Percentiles rank a stretch among this genome's conserved stretches.
Conservation (phyloP, 2,888 invertebrate species). For the Caenorhabditis sinica region DNA sequence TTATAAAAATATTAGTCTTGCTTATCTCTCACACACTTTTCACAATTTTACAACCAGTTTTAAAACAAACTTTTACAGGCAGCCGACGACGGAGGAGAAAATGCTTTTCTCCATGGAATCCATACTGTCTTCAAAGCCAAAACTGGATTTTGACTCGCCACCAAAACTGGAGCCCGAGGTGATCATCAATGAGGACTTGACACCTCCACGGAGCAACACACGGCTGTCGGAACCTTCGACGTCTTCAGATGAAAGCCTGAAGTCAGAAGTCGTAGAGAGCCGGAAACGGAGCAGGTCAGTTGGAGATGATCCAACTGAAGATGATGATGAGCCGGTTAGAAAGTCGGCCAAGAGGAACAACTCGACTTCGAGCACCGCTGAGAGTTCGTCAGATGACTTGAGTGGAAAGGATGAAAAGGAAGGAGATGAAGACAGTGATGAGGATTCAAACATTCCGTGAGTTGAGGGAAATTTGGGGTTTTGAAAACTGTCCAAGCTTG, state of each 20-base stretch:
- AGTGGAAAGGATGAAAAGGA: constrained; percentile 59
- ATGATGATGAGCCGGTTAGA: constrained; percentile 40
- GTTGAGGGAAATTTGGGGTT: not conserved
- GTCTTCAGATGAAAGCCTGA: not conserved
- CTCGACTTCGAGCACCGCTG: constrained; percentile 48
- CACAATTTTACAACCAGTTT: constrained; percentile 23
- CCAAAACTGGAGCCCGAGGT: constrained; percentile 55
- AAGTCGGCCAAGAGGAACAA: constrained; percentile 45
- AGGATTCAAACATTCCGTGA: constrained; percentile 18
- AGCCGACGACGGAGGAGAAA: not conserved
- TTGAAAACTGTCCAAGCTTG: not conserved
- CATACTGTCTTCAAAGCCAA: constrained; percentile 49
- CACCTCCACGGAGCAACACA: constrained; percentile 25
- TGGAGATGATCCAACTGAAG: constrained; percentile 50
- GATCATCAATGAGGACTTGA: constrained; percentile 27
- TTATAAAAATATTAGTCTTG: constrained; percentile 64
- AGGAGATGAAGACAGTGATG: constrained; percentile 51
- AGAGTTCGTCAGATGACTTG: constrained; percentile 57
- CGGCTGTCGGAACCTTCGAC: constrained; percentile 49
- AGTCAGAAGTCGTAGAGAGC: not conserved
- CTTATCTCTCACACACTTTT: constrained; percentile 47
- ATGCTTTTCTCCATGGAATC: constrained; percentile 68
- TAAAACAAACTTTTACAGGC: constrained; percentile 17
- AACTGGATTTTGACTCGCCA: constrained; percentile 41
- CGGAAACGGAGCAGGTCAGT: constrained; percentile 45